A percentile compares a stretch with the other conserved stretches of the same genome.
Conservation (phyloP, 1,140 invertebrate genomes). For the Lepidurus packardi region DNA sequence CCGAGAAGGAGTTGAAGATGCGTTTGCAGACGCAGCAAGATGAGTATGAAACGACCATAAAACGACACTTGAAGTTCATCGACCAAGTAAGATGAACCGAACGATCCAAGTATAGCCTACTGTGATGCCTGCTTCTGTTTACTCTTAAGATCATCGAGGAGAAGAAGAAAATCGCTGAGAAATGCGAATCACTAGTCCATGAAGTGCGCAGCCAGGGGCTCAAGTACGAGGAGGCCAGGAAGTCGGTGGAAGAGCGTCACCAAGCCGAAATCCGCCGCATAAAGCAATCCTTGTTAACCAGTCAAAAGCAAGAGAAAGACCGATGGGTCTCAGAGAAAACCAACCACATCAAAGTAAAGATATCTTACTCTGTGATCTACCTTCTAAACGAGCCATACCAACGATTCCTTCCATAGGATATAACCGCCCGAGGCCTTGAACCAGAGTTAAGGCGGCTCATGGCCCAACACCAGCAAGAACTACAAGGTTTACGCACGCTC, state of each 20-base stretch:
- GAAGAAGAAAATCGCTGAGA: constrained; percentile 58
- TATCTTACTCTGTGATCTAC: neutral
- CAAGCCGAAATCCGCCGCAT: constrained; percentile 56
- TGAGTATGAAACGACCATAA: constrained; percentile 57
- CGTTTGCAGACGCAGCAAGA: constrained; percentile 55
- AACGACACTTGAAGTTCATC: constrained; percentile 62
- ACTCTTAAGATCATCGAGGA: constrained; percentile 48
- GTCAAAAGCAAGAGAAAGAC: constrained; percentile 43
- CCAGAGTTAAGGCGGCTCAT: constrained; percentile 62
- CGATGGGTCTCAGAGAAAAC: constrained; percentile 63
- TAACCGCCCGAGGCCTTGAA: constrained; percentile 66
- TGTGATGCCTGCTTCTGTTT: neutral
- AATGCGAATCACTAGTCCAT: constrained; percentile 54
- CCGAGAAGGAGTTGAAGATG: constrained; percentile 43
- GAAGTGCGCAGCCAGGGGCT: constrained; percentile 52
- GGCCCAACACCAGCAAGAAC: constrained; percentile 54
- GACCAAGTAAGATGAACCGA: constrained; percentile 47
- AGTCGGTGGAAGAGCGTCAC: constrained; percentile 57
- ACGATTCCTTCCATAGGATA: constrained; percentile 46
- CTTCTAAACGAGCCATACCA: neutral
- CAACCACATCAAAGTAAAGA: constrained; percentile 59
- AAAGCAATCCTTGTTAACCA: constrained; percentile 44
- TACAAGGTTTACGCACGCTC: constrained; percentile 51
- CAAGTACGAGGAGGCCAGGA: constrained; percentile 50
- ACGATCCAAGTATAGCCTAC: neutral